Evolutionary conservation across 2,888 invertebrate genomes (phyloP).

Genomic region (Erannis defoliaria): DNA sequence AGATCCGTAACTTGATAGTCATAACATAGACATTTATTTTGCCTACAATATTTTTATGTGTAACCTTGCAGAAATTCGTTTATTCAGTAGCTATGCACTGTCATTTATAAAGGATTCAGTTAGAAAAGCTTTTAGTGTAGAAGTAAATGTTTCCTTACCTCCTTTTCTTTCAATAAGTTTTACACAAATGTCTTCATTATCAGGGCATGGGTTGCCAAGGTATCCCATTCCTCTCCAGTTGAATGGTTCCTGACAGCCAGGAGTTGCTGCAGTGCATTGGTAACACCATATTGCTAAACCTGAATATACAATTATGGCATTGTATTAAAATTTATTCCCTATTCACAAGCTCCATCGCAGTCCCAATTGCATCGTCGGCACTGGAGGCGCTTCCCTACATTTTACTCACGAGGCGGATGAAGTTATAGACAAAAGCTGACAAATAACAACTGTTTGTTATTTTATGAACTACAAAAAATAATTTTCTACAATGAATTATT

Average conservation of each 20-base stretch:
- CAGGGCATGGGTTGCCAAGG: slow-evolving; percentile 93
- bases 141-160: slow-evolving; percentile 81
- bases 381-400: too few relatives aligned
- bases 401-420: not conserved
- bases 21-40: too few relatives aligned
- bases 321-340: not conserved
- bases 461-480: not conserved
- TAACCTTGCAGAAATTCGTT: too few relatives aligned
- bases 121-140: not conserved
- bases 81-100: too few relatives aligned
- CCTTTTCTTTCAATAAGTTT: slow-evolving; percentile 95
- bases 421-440: not conserved
- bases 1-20: too few relatives aligned
- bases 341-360: too few relatives aligned
- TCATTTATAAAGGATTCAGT: too few relatives aligned
- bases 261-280: slow-evolving; percentile 95
- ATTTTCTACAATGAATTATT: not conserved
- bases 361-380: too few relatives aligned
- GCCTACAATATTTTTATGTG: too few relatives aligned
- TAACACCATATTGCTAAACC: slow-evolving; percentile 93
- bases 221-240: slow-evolving; percentile 92
- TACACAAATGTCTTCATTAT: slow-evolving; percentile 94
- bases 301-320: slow-evolving; percentile 52
- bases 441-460: not conserved
- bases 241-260: slow-evolving; percentile 94